Conservation (phyloP, 2,888 invertebrate genomes). For the Onthophagus sagittarius region DNA sequence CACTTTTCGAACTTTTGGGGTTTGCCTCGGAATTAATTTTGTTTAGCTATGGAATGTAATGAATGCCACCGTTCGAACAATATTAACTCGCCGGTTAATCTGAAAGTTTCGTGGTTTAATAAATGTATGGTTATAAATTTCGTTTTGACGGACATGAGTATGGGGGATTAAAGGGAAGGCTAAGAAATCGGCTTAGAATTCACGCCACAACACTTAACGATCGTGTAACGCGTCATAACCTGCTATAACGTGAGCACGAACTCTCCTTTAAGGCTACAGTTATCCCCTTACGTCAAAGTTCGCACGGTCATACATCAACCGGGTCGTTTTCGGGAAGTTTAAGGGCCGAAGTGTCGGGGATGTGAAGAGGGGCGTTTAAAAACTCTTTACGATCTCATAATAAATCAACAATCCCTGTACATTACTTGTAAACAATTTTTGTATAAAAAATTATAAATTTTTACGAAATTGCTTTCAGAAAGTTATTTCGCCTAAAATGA, state of each 20-base stretch:
- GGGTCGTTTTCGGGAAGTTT: neutral
- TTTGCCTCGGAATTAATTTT: neutral
- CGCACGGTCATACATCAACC: neutral
- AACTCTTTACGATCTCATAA: neutral
- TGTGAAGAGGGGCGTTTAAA: neutral
- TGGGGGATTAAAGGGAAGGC: neutral
- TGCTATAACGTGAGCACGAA: neutral
- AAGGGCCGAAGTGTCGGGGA: neutral
- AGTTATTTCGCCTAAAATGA: neutral
- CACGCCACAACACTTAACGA: neutral
- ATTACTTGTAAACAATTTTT: too few relatives aligned
- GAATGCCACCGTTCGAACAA: neutral
- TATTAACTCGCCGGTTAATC: neutral
- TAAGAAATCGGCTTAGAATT: neutral
- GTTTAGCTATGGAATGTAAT: neutral
- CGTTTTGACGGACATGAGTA: neutral
- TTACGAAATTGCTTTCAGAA: neutral
- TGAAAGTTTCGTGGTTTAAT: neutral
- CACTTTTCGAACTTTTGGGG: neutral
- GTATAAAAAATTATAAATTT: neutral
- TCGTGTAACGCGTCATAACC: neutral
- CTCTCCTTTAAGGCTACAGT: neutral
- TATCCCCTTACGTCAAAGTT: neutral
- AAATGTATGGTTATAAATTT: neutral
- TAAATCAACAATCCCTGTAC: neutral